Conservation (phyloP, 2,888 invertebrate species). For the Philereme vetulata region DNA sequence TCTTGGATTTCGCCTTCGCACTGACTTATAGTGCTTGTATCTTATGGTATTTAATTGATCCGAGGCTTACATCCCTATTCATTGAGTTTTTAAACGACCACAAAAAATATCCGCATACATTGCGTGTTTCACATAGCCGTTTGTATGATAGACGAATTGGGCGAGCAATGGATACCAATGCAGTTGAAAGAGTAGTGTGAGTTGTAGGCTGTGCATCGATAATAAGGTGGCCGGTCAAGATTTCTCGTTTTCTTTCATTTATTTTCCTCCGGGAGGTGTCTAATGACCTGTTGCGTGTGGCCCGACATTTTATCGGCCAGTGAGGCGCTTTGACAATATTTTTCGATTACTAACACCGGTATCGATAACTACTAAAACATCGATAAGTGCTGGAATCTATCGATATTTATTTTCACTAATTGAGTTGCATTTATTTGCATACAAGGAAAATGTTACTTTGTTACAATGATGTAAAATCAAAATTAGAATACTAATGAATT, state of each 20-base stretch:
- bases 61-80: constrained; percentile 51
- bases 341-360: constrained; percentile 75
- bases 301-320: constrained; percentile 79
- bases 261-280: constrained; percentile 80
- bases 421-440: constrained; percentile 53
- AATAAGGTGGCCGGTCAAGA: constrained; percentile 71
- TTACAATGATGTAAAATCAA: constrained; percentile 30
- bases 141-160: neutral
- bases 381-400: constrained; percentile 11
- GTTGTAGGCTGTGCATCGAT: constrained; percentile 50
- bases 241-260: constrained; percentile 82
- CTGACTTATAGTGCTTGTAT: constrained; percentile 72
- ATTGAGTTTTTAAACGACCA: constrained; percentile 34
- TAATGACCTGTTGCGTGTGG: constrained; percentile 82
- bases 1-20: constrained; percentile 69
- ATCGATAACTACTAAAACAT: constrained; percentile 54
- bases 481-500: constrained; percentile 42
- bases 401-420: constrained; percentile 47
- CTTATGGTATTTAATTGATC: constrained; percentile 75
- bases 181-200: constrained; percentile 32
- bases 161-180: constrained; percentile 39
- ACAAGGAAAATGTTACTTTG: constrained; percentile 13
- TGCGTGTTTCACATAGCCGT: constrained; percentile 29
- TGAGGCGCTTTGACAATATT: constrained; percentile 79
- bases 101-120: constrained; percentile 40